A percentile compares a stretch with the other conserved stretches of the same genome.
Conservation (phyloP, 1,140 invertebrate genomes). For the Eumaeus atala region DNA sequence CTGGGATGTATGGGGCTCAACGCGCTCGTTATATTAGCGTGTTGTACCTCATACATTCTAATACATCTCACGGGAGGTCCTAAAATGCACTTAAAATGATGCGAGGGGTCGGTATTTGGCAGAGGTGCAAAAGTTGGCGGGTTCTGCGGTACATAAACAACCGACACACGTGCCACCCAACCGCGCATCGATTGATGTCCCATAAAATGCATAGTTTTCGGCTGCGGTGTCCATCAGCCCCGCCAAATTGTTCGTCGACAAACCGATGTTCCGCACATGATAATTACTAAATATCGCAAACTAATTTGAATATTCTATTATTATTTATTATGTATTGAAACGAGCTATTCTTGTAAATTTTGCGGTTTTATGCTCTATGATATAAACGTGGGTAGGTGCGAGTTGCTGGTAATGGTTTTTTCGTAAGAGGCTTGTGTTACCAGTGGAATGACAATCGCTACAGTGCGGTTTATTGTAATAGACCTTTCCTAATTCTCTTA, state of each 20-base stretch:
- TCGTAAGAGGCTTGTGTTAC: too few relatives aligned
- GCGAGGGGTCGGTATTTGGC: constrained; percentile 55
- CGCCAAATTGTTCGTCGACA: constrained; percentile 50
- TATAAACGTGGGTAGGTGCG: too few relatives aligned
- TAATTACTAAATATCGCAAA: too few relatives aligned
- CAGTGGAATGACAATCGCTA: too few relatives aligned
- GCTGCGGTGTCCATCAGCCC: constrained; percentile 52
- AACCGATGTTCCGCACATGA: constrained; percentile 24
- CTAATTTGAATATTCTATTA: too few relatives aligned
- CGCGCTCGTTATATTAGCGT: background rate
- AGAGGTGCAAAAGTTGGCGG: constrained; percentile 57
- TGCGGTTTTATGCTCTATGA: too few relatives aligned
- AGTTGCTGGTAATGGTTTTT: too few relatives aligned
- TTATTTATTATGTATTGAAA: too few relatives aligned
- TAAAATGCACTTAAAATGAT: constrained; percentile 53
- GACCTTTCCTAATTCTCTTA: too few relatives aligned
- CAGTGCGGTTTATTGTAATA: too few relatives aligned
- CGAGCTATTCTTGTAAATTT: too few relatives aligned
- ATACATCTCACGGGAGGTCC: constrained; percentile 38
- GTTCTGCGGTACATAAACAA: constrained; percentile 69
- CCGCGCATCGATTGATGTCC: constrained; percentile 62
- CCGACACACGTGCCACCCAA: constrained; percentile 48
- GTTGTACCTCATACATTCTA: background rate
- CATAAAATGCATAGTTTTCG: constrained; percentile 65
- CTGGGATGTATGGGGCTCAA: too few relatives aligned